phyloP scores from a whole-genome alignment of 2,113 vertebrate genomes.

The Podilymbus podiceps region DNA sequence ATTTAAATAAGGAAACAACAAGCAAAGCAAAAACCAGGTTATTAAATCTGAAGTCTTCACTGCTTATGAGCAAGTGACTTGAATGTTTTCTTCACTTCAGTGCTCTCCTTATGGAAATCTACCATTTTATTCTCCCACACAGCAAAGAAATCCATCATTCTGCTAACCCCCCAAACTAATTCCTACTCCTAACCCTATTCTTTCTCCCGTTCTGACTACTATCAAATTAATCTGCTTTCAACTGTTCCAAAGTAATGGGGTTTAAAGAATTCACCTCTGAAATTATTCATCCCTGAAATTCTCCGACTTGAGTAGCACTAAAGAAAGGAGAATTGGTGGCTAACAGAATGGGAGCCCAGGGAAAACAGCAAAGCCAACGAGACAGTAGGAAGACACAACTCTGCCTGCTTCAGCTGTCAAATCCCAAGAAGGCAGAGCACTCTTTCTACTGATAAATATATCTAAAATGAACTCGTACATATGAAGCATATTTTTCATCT shows the following conservation, averaged over 20 bases:
- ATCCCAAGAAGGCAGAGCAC: not conserved
- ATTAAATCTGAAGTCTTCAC: not conserved
- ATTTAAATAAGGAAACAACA: not conserved
- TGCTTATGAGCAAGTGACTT: not conserved
- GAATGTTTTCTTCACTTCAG: not conserved
- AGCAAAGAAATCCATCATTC: not conserved
- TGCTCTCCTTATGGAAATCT: not conserved
- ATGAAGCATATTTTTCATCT: not conserved
- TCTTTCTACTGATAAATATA: not conserved
- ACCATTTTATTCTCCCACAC: not conserved
- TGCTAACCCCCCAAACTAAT: not conserved
- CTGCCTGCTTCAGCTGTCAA: not conserved
- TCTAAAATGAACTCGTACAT: not conserved
- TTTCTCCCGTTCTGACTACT: not conserved
- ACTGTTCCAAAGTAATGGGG: not conserved
- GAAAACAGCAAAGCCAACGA: not conserved
- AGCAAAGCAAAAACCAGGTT: not conserved
- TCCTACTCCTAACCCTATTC: not conserved
- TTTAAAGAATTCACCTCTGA: conserved; percentile 6
- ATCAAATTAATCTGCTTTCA: not conserved
- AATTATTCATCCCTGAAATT: not conserved
- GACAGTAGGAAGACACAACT: not conserved
- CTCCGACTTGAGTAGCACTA: not conserved
- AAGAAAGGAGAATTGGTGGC: not conserved
- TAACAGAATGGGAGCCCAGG: not conserved